Conservation (phyloP, 1,140 invertebrate species). For the Pogonus chalceus region DNA sequence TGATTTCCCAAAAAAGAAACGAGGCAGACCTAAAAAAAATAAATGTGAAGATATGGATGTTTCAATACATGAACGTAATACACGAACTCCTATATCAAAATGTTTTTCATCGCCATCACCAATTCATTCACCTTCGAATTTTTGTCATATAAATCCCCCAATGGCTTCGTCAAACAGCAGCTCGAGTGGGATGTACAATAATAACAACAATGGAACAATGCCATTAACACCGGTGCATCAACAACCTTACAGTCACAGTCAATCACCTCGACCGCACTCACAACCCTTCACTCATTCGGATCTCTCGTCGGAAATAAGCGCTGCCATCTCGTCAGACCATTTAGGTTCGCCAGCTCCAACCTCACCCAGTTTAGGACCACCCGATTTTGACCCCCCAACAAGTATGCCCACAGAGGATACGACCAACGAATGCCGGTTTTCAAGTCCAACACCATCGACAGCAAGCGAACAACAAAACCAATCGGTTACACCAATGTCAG, state of each 20-base stretch:
- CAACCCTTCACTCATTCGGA: slow-evolving; percentile 61
- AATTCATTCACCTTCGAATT: slow-evolving; percentile 40
- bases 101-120: slow-evolving; percentile 46
- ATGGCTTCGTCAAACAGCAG: slow-evolving; percentile 29
- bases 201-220: slow-evolving; percentile 39
- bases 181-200: slow-evolving; percentile 30
- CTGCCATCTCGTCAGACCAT: slow-evolving; percentile 62
- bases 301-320: slow-evolving; percentile 64
- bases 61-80: slow-evolving; percentile 22
- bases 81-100: slow-evolving; percentile 35
- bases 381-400: slow-evolving; percentile 65
- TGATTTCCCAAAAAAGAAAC: slow-evolving; percentile 67
- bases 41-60: slow-evolving; percentile 40
- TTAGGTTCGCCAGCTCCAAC: slow-evolving; percentile 49
- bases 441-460: slow-evolving; percentile 38
- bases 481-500: slow-evolving; percentile 22
- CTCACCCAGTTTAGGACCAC: slow-evolving; percentile 57
- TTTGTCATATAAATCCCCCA: slow-evolving; percentile 32
- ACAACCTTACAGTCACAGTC: slow-evolving; percentile 41
- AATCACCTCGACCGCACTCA: slow-evolving; percentile 48
- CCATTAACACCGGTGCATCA: slow-evolving; percentile 32
- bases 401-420: slow-evolving; percentile 43
- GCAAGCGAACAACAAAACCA: slow-evolving; percentile 29
- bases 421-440: slow-evolving; percentile 40
- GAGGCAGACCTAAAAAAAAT: slow-evolving; percentile 76